phyloP scores from a whole-genome alignment of 2,113 vertebrate genomes.

The Xiphophorus hellerii region DNA sequence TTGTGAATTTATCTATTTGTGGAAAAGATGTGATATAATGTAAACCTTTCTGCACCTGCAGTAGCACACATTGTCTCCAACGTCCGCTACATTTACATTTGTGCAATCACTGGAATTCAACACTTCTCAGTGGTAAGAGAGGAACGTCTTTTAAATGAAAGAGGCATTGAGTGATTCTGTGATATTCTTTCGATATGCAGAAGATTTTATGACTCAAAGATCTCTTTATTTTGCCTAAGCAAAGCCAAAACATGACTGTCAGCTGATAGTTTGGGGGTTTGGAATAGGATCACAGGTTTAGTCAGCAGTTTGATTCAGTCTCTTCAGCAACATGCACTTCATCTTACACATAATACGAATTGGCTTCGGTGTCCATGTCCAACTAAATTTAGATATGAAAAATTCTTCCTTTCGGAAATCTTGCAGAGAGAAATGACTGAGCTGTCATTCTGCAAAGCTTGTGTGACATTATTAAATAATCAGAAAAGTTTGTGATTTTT shows the following conservation, averaged over 20 bases:
- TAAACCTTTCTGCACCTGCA: no score
- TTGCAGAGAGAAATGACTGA: background rate
- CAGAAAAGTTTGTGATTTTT: background rate
- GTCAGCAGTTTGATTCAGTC: constrained; percentile 8
- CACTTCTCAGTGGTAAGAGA: no score
- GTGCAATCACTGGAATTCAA: no score
- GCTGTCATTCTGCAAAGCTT: background rate
- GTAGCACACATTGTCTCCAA: no score
- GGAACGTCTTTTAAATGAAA: no score
- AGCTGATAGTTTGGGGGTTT: constrained; percentile 38
- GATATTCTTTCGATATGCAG: no score
- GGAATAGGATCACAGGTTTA: constrained; percentile 31
- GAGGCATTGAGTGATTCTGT: no score
- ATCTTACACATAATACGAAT: background rate
- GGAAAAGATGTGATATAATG: no score
- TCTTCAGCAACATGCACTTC: background rate
- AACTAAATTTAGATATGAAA: background rate
- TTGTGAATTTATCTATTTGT: no score
- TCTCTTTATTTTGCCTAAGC: background rate
- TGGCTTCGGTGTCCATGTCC: background rate
- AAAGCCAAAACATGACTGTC: constrained; percentile 34
- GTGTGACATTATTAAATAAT: background rate
- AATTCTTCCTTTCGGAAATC: background rate
- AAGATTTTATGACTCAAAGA: no score
- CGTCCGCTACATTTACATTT: no score